These are phyloP conservation scores for Corythornis madagascariensis DNA, from an alignment of 2,113 vertebrate species.

Conservation along the genomic window DNA sequence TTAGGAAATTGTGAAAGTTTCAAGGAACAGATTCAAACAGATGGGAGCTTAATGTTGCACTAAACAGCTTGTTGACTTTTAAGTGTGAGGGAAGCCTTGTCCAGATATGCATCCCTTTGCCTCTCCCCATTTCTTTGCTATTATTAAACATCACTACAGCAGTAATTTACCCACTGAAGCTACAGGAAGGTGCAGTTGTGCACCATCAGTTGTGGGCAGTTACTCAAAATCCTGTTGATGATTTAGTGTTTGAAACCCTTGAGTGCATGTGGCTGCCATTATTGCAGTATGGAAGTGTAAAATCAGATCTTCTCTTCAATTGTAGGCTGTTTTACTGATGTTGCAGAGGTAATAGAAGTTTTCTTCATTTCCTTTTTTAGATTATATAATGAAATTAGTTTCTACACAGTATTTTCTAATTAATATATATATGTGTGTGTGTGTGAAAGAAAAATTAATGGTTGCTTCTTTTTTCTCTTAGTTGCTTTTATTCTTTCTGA, in stretches of 20 bases:
- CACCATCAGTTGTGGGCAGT: not conserved
- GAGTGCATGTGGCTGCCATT: not conserved
- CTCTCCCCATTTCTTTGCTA: not conserved
- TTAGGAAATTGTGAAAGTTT: not conserved
- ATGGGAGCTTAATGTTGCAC: not conserved
- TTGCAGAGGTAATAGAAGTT: not conserved
- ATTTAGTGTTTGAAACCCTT: not conserved
- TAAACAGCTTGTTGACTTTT: not conserved
- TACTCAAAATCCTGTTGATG: not conserved
- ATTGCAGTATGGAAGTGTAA: not conserved
- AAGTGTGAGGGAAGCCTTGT: not conserved
- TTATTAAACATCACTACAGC: not conserved
- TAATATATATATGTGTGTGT: not conserved
- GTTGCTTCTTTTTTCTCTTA: not conserved
- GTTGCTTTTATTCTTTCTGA: not conserved
- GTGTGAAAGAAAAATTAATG: not conserved
- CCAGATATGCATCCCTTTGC: not conserved
- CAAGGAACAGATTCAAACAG: not conserved
- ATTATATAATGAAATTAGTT: not conserved
- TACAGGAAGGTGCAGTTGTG: not conserved
- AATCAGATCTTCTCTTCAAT: not conserved
- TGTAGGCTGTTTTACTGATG: not conserved
- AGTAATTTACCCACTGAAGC: not conserved
- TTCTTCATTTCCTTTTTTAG: not conserved
- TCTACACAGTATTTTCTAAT: not conserved